Conservation (phyloP, 2,797 vertebrate genomes). For the Dryobates pubescens region DNA sequence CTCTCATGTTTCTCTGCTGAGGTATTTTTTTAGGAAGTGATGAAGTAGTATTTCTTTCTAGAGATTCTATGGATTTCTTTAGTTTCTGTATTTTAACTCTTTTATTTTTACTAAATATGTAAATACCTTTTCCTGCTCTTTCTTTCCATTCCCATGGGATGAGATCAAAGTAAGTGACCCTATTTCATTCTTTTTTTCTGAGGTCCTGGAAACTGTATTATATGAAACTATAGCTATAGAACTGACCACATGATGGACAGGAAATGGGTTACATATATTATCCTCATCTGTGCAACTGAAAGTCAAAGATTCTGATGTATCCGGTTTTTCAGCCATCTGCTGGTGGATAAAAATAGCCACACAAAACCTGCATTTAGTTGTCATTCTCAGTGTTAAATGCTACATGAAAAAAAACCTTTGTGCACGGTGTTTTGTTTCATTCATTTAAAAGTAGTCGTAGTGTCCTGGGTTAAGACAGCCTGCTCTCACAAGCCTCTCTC, state of each 20-base stretch:
- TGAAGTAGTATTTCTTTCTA: slow-evolving; percentile 13
- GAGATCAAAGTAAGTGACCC: not conserved
- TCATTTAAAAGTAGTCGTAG: not conserved
- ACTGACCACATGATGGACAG: not conserved
- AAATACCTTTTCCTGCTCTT: not conserved
- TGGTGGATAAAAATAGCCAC: not conserved
- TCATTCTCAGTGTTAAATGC: not conserved
- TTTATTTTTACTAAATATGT: not conserved
- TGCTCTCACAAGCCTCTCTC: too few species aligned
- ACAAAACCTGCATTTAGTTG: not conserved
- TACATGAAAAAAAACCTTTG: not conserved
- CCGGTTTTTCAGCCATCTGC: not conserved
- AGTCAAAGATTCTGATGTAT: not conserved
- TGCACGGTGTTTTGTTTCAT: not conserved
- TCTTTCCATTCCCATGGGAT: not conserved
- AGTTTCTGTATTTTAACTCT: not conserved
- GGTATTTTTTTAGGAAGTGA: not conserved
- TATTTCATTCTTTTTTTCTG: not conserved
- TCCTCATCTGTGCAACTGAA: not conserved
- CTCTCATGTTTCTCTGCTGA: slow-evolving; percentile 31
- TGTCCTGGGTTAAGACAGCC: too few species aligned
- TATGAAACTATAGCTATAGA: not conserved
- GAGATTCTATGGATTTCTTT: not conserved
- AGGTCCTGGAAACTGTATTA: not conserved
- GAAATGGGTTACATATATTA: not conserved